Conservation (phyloP, 2,888 invertebrate species). For the Julus scanicus region DNA sequence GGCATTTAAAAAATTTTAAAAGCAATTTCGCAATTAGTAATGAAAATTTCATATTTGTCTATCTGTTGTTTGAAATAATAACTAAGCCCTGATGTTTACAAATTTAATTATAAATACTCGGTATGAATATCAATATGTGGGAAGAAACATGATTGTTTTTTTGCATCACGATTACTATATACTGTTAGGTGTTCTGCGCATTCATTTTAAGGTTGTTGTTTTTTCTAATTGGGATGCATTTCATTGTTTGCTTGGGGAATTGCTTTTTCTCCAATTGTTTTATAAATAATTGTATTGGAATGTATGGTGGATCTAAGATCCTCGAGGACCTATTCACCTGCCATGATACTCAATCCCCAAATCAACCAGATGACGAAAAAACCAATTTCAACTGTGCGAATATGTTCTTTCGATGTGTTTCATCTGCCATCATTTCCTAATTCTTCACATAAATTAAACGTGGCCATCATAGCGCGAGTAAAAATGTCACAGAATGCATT, state of each 20-base stretch:
- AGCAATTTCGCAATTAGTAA: too few relatives aligned
- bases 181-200: too few relatives aligned
- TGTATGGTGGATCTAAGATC: neutral
- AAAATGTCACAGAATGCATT: neutral
- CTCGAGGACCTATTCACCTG: neutral
- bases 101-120: too few relatives aligned
- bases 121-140: too few relatives aligned
- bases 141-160: too few relatives aligned
- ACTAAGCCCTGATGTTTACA: too few relatives aligned
- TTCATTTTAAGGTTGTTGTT: too few relatives aligned
- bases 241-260: neutral
- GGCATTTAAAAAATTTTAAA: too few relatives aligned
- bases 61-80: too few relatives aligned
- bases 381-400: neutral
- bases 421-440: neutral
- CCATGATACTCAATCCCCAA: neutral
- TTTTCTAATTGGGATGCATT: neutral
- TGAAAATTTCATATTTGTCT: too few relatives aligned
- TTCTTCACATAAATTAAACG: neutral
- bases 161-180: too few relatives aligned
- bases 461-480: neutral
- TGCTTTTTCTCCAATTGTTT: neutral
- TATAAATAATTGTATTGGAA: neutral
- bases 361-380: neutral
- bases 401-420: neutral